phyloP scores from a whole-genome alignment of 2,797 vertebrate genomes.

The Liasis olivaceus region DNA sequence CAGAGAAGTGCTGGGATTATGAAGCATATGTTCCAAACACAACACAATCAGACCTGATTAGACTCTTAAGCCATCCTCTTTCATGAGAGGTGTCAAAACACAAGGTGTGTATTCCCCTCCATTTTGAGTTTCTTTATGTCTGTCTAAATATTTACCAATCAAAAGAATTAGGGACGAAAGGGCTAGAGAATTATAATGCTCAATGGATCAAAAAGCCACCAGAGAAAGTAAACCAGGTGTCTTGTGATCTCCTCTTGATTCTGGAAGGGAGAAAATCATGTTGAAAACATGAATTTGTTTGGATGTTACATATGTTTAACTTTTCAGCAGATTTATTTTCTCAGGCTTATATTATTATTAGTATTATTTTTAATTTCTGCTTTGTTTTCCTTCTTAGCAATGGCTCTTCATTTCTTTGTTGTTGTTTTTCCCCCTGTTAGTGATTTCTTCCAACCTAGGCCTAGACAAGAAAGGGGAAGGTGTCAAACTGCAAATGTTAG shows the following conservation, averaged over 20 bases:
- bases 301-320: too few species aligned
- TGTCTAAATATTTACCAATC: neutral
- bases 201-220: neutral
- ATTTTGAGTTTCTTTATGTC: neutral
- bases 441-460: neutral
- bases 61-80: neutral
- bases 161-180: neutral
- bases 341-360: neutral
- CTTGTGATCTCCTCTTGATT: neutral
- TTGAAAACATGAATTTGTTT: neutral
- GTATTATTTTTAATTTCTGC: neutral
- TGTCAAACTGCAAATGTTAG: neutral
- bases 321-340: neutral
- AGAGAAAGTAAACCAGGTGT: neutral
- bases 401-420: neutral
- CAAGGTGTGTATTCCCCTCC: neutral
- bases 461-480: neutral
- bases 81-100: constrained; percentile 6
- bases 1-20: neutral
- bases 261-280: too few species aligned
- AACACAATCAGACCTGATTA: neutral
- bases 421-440: too few species aligned
- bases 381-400: neutral
- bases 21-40: neutral
- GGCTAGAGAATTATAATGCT: too few species aligned